Evolutionary conservation across 1,140 invertebrate genomes (phyloP).

Genomic region (Drosophila bifasciata): DNA sequence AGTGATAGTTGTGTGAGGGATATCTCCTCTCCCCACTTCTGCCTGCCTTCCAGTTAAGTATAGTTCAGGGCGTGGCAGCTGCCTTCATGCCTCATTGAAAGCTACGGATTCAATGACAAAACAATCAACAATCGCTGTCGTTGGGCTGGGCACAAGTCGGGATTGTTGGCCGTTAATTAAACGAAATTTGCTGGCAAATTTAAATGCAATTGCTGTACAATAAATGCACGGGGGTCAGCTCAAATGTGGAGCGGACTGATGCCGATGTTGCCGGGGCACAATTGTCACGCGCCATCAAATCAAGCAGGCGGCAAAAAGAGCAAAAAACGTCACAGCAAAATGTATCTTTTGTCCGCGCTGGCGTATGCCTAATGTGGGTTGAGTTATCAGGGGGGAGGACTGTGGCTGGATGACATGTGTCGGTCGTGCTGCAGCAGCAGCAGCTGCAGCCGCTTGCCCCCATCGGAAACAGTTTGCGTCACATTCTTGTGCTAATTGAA

Average conservation of each 20-base stretch:
- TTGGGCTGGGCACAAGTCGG: constrained; percentile 39
- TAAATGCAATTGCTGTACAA: constrained; percentile 80
- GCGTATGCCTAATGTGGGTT: constrained; percentile 63
- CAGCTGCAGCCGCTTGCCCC: constrained; percentile 29
- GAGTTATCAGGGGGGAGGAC: not conserved
- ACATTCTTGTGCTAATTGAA: constrained; percentile 76
- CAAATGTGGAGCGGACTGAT: not conserved
- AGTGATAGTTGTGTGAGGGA: constrained; percentile 4
- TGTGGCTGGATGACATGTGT: constrained; percentile 42
- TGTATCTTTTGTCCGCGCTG: constrained; percentile 41
- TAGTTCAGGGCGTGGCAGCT: constrained; percentile 33
- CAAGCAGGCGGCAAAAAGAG: constrained; percentile 48
- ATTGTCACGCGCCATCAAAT: constrained; percentile 82
- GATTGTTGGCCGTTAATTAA: constrained; percentile 69
- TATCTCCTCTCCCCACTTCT: constrained; percentile 46
- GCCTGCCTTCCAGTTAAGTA: constrained; percentile 1
- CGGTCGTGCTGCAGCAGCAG: constrained; percentile 44
- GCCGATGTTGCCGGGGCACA: constrained; percentile 31
- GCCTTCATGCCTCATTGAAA: constrained; percentile 66
- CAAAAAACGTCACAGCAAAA: constrained; percentile 33
- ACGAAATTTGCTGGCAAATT: constrained; percentile 77
- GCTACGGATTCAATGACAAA: constrained; percentile 55
- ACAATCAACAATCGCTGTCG: constrained; percentile 38
- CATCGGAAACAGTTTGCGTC: constrained; percentile 58
- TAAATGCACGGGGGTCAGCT: constrained; percentile 34